Conservation (phyloP, 2,888 invertebrate species). For the Luperina testacea region DNA sequence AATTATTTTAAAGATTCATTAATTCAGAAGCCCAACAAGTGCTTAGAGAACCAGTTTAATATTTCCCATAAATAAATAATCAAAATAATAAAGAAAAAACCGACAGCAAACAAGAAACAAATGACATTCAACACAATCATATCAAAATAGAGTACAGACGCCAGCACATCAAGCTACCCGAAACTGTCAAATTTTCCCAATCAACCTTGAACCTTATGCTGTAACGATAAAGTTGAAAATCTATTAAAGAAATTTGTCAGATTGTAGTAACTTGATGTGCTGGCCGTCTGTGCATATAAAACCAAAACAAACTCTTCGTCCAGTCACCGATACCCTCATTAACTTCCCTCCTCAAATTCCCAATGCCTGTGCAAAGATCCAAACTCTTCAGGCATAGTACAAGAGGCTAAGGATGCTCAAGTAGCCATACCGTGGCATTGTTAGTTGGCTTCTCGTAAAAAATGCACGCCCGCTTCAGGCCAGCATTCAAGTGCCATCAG, state of each 20-base stretch:
- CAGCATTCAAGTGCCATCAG: constrained; percentile 69
- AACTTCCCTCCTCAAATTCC: constrained; percentile 20
- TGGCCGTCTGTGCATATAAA: no score
- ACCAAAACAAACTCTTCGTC: background rate
- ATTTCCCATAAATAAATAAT: background rate
- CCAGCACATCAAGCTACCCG: no score
- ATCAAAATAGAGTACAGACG: background rate
- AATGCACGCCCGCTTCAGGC: constrained; percentile 67
- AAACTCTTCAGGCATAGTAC: constrained; percentile 41
- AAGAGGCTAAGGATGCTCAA: constrained; percentile 58
- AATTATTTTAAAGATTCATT: background rate
- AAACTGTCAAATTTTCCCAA: no score
- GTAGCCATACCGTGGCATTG: constrained; percentile 62
- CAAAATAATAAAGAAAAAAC: no score
- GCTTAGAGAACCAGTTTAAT: background rate
- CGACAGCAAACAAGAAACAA: background rate
- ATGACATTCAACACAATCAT: background rate
- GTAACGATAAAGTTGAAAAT: no score
- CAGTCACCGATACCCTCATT: constrained; percentile 37
- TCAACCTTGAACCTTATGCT: no score
- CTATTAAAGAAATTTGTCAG: no score
- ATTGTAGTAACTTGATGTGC: no score
- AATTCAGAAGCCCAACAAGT: background rate
- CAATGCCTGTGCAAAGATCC: constrained; percentile 36
- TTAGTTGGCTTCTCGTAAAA: constrained; percentile 70